Base-by-base conservation (phyloP, 2,888 invertebrate species). In the Plebejus melissa region DNA sequence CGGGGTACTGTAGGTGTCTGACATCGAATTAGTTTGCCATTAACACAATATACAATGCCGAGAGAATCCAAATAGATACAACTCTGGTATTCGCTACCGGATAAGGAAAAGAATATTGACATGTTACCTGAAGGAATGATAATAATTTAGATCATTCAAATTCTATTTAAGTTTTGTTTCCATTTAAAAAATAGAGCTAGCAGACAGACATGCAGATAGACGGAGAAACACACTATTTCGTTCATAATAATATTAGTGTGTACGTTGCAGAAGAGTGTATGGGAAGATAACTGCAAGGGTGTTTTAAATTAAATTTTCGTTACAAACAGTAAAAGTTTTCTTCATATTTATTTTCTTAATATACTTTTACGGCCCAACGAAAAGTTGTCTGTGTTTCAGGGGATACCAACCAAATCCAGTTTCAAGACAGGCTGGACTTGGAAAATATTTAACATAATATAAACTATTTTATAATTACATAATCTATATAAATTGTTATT, bases 1-100 rank as follows among this genome's bases (percentile, higher is more conserved):
- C 90, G 90, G 91, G 80, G 83, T 9, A 57, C 36, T 74, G 58
- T 74, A 7, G 38, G 57, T 22, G 58, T 60, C 60, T 36, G 60
- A 60, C 60, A 60, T 60, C 41, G 1, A 65, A 65, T 65, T 65
- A 65, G 65, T 65, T 65, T 13, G 4, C 32, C 13, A 65, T 32
- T 65, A 65, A 65, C 13, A 65, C 16, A 16, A 36, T 65, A 65
- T 36, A 65, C 32, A 65, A 32, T 65, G 65, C 3, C 6, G 4
- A 54, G 16, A 46, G 9, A 46, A 46, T 46, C 0, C 46, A 46
- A 46, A 46, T 46, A 46, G 2, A 16, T 54, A 54, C 3, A 54
- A 16, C 54, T 54, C 16, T 54, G 16, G 54, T 54, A 16, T 16
- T 54, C 13, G 16, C 54, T 54, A 54, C 54, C 16, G 54, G 54